Evolutionary conservation across 2,888 invertebrate species (phyloP), one percentile per base, ranked within the genome.

Genomic region (Polyommatus iphigenia): DNA sequence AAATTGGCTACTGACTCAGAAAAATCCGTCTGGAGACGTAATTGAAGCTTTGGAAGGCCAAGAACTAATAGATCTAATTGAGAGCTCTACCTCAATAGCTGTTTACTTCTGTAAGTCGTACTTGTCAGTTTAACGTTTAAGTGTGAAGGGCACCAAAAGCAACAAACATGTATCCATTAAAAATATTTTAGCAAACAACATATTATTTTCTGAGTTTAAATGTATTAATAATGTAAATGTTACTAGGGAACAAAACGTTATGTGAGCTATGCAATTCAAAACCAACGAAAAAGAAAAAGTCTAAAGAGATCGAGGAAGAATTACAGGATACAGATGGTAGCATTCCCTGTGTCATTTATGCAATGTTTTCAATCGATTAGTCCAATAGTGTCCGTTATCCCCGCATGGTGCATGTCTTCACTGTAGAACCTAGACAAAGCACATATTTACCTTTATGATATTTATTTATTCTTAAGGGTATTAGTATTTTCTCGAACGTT

Each of bases 31-130:
- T 75, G 98, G 98, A 71, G 98, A 98, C 87, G 96, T 98, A 77
- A 98, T 98, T 83, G 98, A 98, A 92, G 98, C 97, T 82, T 91
- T 97, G 24, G 97, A 97, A 89, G 98, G 98, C 71, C 97, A 96
- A 85, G 96, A 96, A 78, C 93, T 98, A 77, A 89, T 96, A 71
- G 95, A 96, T 80, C 89, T 98, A 79, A 98, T 98, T 82, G 95
- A 97, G 85, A 96, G 97, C 80, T 96, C 97, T 71, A 96, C 97
- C 82, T 97, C 98, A 59, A 93, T 98, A 81, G 98, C 98, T 8
- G 97, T 98, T 46, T 98, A 98, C 89, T 98, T 98, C 91, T 98
- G 98, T 98, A 96, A 98, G 98, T 96, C 36, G 32, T 20, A n/a
- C 1, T 15, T 54, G 18, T 10, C 29, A 18, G 32, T 32, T 67